Conservation (phyloP, 2,888 invertebrate genomes). For the Magallana nippona region DNA sequence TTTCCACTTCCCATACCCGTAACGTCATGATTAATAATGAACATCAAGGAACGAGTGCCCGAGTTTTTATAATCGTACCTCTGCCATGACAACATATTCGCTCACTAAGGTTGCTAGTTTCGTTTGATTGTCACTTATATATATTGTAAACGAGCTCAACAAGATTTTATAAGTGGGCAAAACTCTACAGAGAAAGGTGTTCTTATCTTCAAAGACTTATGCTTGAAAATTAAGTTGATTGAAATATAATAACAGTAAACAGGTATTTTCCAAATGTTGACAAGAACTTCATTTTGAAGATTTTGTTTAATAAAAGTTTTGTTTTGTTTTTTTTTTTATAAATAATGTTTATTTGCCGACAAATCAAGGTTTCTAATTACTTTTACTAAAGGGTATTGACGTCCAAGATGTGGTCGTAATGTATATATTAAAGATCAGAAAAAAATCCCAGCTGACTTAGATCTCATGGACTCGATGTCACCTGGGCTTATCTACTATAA, state of each 20-base stretch:
- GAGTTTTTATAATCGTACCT: not conserved
- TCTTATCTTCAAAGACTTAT: too few species aligned
- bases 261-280: too few species aligned
- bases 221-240: too few species aligned
- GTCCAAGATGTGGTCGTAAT: too few species aligned
- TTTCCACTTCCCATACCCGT: slow-evolving; percentile 40
- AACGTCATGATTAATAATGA: slow-evolving; percentile 29
- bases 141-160: not conserved
- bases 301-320: too few species aligned
- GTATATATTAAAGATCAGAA: too few species aligned
- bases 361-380: too few species aligned
- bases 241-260: too few species aligned
- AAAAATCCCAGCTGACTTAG: not conserved
- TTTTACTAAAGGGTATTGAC: too few species aligned
- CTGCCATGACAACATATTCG: slow-evolving; percentile 14
- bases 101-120: not conserved
- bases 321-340: too few species aligned
- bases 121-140: not conserved
- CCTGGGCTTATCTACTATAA: not conserved
- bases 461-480: not conserved
- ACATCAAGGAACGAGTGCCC: not conserved
- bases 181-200: not conserved
- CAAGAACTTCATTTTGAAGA: too few species aligned
- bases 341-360: too few species aligned
- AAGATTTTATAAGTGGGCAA: not conserved